Conservation (phyloP, 2,797 vertebrate genomes). For the Hapalemur alaotrensis region DNA sequence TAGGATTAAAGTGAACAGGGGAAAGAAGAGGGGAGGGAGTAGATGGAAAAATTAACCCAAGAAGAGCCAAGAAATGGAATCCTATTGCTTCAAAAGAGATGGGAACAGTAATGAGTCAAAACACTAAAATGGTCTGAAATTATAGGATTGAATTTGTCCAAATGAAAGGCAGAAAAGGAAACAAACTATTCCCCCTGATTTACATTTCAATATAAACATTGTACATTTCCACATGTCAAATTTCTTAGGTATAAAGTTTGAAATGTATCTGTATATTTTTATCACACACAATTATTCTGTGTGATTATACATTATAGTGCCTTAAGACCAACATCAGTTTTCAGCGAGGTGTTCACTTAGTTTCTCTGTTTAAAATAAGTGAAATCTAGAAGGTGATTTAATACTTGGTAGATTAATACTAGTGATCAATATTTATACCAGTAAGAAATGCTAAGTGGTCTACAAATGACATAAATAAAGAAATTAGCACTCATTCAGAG, state of each 20-base stretch:
- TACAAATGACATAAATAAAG: background rate
- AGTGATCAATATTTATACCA: background rate
- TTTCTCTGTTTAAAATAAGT: background rate
- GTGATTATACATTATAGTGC: background rate
- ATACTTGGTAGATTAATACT: background rate
- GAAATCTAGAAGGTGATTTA: background rate
- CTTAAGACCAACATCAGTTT: background rate
- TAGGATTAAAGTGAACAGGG: background rate
- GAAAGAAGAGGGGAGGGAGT: background rate
- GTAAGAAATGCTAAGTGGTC: background rate
- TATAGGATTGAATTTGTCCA: background rate
- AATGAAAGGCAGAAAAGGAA: background rate
- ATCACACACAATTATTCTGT: background rate
- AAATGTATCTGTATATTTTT: conserved; percentile 4
- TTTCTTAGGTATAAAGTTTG: background rate
- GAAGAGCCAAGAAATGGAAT: background rate
- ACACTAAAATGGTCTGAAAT: background rate
- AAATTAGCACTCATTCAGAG: background rate
- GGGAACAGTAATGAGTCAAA: background rate
- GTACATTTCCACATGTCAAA: background rate
- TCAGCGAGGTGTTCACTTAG: background rate
- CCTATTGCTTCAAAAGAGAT: background rate
- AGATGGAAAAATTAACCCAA: background rate
- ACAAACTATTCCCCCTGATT: background rate
- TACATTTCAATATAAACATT: background rate